Evolutionary conservation across 2,888 invertebrate species (phyloP), one percentile per base, ranked within the genome.

Genomic region (Pammene aurita): DNA sequence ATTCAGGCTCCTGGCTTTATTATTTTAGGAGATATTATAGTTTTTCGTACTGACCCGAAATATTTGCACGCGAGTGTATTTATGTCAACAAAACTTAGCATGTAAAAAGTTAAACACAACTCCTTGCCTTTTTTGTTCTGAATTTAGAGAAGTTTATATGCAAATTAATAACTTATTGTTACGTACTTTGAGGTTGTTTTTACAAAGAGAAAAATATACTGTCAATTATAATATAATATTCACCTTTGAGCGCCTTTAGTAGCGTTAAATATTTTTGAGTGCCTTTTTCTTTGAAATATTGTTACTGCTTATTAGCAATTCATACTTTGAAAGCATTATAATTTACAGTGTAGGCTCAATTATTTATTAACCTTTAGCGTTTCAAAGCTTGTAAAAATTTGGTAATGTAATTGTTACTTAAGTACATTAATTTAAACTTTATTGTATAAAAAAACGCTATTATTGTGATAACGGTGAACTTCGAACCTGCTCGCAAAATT

Each of bases 151-250:
- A 52, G 50, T 63, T 63, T 9, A 7, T 48, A 38, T 48, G 60
- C 48, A 57, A 58, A 50, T 52, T 52, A 66, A 60, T 52, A 66
- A 57, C 52, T 58, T 52, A 60, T 44, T 60, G 42, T 54, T 58
- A 54, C 13, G 13, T 52, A 5, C 34, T 66, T 16, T n/a, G 44
- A 35, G 34, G 42, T 60, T 52, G 46, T 65, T 52, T 52, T 50
- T 57, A 48, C 26, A 38, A 16, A 35, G n/a, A 42, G 9, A 42
- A 13, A 48, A 61, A 26, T 16, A 35, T 35, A 61, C 35, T n/a
- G 61, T 50, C 16, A 13, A 48, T 7, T 7, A 38, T 38, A 61
- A 35, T 38, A 38, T n/a, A 38, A 38, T 16, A n/a, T 41, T 50
- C 34, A n/a, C 9, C 16, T 50, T 16, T 11, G 14, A n/a, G 48